Conservation (phyloP, 2,888 invertebrate species). For the Ichneumon xanthorius region DNA sequence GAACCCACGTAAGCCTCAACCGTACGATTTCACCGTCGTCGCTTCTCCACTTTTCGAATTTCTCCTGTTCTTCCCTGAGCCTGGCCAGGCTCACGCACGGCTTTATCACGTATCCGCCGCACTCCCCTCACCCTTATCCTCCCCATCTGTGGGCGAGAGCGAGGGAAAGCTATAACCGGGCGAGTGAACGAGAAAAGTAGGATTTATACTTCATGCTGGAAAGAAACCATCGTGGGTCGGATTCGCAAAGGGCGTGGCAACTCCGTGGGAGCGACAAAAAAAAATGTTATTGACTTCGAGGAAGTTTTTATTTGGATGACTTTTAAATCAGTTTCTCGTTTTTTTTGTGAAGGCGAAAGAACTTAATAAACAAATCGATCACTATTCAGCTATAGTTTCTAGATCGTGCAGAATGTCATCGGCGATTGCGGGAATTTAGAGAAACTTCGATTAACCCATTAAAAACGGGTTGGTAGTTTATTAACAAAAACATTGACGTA, state of each 20-base stretch:
- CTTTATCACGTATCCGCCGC: constrained; percentile 8
- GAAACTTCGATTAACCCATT: no score
- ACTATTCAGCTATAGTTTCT: no score
- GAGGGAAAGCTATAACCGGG: constrained; percentile 9
- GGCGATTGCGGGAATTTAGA: no score
- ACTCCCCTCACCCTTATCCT: not conserved
- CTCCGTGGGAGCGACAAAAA: not conserved
- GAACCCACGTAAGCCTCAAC: constrained; percentile 7
- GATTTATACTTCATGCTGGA: constrained; percentile 2
- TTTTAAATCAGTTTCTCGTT: no score
- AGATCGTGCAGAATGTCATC: no score
- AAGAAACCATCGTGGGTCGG: not conserved
- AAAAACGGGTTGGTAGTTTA: no score
- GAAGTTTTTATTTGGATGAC: no score
- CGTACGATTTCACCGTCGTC: not conserved
- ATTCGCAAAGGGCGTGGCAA: constrained; percentile 17
- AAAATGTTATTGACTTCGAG: no score
- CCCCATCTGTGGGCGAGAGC: not conserved
- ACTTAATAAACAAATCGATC: no score
- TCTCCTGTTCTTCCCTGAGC: not conserved
- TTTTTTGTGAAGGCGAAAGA: no score
- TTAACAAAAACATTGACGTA: no score
- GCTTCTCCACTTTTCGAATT: not conserved
- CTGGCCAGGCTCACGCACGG: not conserved
- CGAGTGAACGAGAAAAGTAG: not conserved